phyloP scores from a whole-genome alignment of 1,140 invertebrate genomes.

The Armadillidium nasatum region DNA sequence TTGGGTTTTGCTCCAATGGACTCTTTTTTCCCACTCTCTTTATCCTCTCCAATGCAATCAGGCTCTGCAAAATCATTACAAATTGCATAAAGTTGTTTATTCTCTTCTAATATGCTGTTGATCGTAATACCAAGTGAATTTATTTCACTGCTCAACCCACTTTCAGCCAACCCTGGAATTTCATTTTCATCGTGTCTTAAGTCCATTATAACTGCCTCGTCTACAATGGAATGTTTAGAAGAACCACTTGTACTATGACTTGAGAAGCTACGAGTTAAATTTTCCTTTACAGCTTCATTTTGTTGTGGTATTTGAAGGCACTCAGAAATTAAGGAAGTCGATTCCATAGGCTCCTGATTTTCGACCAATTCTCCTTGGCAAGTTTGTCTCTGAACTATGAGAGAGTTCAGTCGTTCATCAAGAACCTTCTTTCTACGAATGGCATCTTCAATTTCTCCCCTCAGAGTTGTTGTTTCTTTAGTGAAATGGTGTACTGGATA shows the following conservation, averaged over 20 bases:
- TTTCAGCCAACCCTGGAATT: conserved; percentile 2
- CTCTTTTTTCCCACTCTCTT: background rate
- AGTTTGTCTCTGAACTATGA: background rate
- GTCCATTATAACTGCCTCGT: background rate
- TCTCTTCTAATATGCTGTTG: background rate
- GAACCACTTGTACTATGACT: background rate
- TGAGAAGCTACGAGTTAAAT: background rate
- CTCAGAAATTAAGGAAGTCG: background rate
- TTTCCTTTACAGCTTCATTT: background rate
- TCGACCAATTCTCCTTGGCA: background rate
- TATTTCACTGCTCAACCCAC: background rate
- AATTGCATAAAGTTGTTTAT: background rate
- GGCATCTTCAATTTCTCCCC: background rate
- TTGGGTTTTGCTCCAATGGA: background rate
- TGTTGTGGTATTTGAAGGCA: background rate
- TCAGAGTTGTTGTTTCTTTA: background rate
- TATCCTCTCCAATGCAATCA: background rate
- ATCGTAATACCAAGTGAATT: background rate
- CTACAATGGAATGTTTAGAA: background rate
- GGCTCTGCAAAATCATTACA: background rate
- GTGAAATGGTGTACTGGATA: background rate
- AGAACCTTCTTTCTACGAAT: background rate
- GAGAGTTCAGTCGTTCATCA: background rate
- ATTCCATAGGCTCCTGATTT: background rate
- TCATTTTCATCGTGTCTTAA: background rate